Evolutionary conservation across 2,113 vertebrate species (phyloP), one percentile per base, ranked within the genome.

Genomic region (Brachyhypopomus gauderio): DNA sequence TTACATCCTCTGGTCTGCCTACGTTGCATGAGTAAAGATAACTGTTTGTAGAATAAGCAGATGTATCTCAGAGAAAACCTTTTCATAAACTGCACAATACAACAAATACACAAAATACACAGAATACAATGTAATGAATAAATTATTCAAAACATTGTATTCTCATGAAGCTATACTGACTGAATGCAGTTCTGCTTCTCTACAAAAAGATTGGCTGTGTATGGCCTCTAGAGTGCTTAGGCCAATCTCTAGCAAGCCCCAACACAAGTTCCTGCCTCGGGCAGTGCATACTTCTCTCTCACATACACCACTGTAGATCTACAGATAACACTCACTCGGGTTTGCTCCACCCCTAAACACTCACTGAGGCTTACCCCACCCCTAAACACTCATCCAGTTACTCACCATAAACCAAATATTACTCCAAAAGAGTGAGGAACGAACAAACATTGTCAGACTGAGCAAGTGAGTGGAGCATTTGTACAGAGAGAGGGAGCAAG

Each of bases 201-300:
- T 80, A 76, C 78, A 87, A 88, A 76, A 83, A 63, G 79, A 86
- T 48, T 91, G 88, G 90, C 89, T 91, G 85, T 88, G 81, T 48
- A 23, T 84, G 84, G 60, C 73, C 85, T 75, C 81, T 81, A 79
- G 70, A 83, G 72, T 64, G 58, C 83, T 78, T 78, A 82, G 85
- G 86, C 86, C 87, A 86, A 70, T 88, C 87, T 85, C 71, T 86
- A 89, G 83, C 92, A 91, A 88, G 91, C 86, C 89, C 85, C 82
- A 83, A 92, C 92, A 91, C 82, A 79, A 82, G 85, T 88, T 81
- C 78, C 85, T 83, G 86, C 92, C 88, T 30, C 11, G 67, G 88
- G 89, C 85, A 80, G 85, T 86, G 82, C 88, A 85, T 78, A 83
- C 83, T 77, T 85, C 74, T 63, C 48, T 5, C 36, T 76, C 34